Evolutionary conservation across 2,113 vertebrate genomes (phyloP).

Genomic region (Amblyopsis rosae): DNA sequence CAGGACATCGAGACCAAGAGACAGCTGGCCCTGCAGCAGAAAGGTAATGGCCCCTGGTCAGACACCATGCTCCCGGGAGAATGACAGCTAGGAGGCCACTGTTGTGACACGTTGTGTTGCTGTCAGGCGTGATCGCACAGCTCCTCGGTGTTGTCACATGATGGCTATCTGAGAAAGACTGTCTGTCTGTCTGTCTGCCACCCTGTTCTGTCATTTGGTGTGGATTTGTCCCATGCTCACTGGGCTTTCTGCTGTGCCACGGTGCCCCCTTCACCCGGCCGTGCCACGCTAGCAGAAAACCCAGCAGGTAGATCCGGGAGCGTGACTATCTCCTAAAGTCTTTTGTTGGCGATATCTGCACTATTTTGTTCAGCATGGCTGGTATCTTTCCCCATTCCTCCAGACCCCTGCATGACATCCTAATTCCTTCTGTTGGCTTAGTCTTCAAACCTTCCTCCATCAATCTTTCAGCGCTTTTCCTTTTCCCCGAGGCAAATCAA

Average conservation of each 20-base stretch:
- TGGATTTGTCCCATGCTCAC: slow-evolving; percentile 9
- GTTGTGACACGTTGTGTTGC: too few relatives aligned
- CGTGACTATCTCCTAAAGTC: slow-evolving; percentile 2
- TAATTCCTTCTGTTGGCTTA: neutral
- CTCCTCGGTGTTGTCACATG: slow-evolving; percentile 17
- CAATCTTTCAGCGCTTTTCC: neutral
- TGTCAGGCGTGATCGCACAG: neutral
- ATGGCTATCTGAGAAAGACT: slow-evolving; percentile 1
- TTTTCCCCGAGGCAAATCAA: slow-evolving; percentile 39
- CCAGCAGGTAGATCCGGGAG: slow-evolving; percentile 61
- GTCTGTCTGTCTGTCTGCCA: slow-evolving; percentile 11
- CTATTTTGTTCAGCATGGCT: slow-evolving; percentile 6
- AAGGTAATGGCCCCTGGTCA: slow-evolving; percentile 77
- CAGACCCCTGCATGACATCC: neutral
- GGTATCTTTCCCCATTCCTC: neutral
- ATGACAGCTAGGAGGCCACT: neutral
- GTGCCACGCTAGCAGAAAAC: slow-evolving; percentile 29
- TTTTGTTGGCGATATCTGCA: neutral
- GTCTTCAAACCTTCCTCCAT: neutral
- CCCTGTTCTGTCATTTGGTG: neutral
- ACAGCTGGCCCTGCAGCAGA: slow-evolving; percentile 92
- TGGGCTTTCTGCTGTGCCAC: slow-evolving; percentile 17
- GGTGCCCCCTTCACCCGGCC: slow-evolving; percentile 47
- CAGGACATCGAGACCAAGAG: slow-evolving; percentile 95
- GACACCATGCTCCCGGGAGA: neutral